A percentile compares a stretch with the other conserved stretches of the same genome.
phyloP scores from a whole-genome alignment of 2,888 invertebrate genomes.

The Steinernema hermaphroditum region DNA sequence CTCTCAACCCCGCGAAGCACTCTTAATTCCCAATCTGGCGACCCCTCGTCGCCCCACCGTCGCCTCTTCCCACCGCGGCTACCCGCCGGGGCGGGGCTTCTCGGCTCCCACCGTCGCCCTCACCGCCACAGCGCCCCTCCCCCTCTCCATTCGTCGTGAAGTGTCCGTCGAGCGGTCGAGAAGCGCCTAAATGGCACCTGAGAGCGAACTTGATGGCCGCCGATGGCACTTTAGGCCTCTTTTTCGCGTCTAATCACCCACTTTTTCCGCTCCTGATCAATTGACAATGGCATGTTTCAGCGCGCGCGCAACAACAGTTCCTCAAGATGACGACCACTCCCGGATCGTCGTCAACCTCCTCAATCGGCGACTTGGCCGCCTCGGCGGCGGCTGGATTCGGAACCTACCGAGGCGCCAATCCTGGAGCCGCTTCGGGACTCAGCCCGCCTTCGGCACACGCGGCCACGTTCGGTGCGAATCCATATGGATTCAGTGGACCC shows the following conservation, averaged over 20 bases:
- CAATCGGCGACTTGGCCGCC: constrained; percentile 29
- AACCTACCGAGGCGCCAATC: background rate
- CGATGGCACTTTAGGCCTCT: constrained; percentile 29
- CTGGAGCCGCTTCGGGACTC: constrained; percentile 1
- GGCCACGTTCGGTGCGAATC: constrained; percentile 11
- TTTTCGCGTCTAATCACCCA: constrained; percentile 29
- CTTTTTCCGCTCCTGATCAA: constrained; percentile 28
- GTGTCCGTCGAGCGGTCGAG: constrained; percentile 30
- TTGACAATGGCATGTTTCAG: constrained; percentile 19
- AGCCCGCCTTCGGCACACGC: constrained; percentile 11
- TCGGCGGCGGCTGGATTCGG: constrained; percentile 27
- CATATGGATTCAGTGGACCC: constrained; percentile 19
- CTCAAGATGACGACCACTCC: constrained; percentile 31
- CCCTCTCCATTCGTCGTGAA: constrained; percentile 28
- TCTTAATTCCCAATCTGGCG: constrained; percentile 1
- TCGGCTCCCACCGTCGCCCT: constrained; percentile 10
- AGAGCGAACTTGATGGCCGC: constrained; percentile 29
- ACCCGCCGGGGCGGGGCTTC: constrained; percentile 3
- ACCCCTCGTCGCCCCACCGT: background rate
- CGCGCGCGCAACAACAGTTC: constrained; percentile 31
- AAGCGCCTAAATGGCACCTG: constrained; percentile 30
- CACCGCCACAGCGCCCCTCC: background rate
- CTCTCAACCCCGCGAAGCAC: background rate
- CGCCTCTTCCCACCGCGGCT: background rate
- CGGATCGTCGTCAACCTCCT: constrained; percentile 24